phyloP scores from a whole-genome alignment of 2,888 invertebrate genomes.

The Sclerodermus sp. region DNA sequence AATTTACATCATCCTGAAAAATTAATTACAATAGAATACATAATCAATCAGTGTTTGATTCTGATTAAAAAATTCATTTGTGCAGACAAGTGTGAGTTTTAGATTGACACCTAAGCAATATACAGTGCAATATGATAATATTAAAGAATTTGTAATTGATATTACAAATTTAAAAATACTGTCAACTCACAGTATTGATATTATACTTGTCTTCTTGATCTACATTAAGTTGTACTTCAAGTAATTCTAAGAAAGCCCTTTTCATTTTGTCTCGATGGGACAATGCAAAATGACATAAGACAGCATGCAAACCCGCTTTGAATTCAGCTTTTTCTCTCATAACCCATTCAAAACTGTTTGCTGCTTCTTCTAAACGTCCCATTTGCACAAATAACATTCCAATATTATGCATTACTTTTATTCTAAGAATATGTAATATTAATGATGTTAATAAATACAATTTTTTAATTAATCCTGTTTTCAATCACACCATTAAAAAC shows the following conservation, averaged over 20 bases:
- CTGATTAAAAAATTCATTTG: too few species aligned
- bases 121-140: background rate
- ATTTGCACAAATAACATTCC: slow-evolving; percentile 91
- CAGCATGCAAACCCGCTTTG: slow-evolving; percentile 83
- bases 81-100: too few species aligned
- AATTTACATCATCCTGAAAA: slow-evolving; percentile 60
- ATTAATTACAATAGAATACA: background rate
- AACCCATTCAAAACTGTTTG: slow-evolving; percentile 95
- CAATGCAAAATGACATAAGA: slow-evolving; percentile 85
- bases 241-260: slow-evolving; percentile 84
- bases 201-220: slow-evolving; percentile 72
- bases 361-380: slow-evolving; percentile 95
- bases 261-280: slow-evolving; percentile 93
- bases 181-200: slow-evolving; percentile 46
- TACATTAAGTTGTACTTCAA: slow-evolving; percentile 83
- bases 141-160: background rate
- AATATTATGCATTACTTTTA: slow-evolving; percentile 98
- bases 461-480: too few species aligned
- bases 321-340: slow-evolving; percentile 95
- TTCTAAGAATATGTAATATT: slow-evolving; percentile 60
- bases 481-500: too few species aligned
- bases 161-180: slow-evolving; percentile 1
- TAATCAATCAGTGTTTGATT: too few species aligned
- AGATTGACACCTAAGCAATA: too few species aligned
- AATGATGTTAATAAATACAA: too few species aligned